Percentiles rank a stretch among this genome's conserved stretches.
Evolutionary conservation across 2,797 vertebrate species (phyloP).

Genomic region (Amniataba percoides): DNA sequence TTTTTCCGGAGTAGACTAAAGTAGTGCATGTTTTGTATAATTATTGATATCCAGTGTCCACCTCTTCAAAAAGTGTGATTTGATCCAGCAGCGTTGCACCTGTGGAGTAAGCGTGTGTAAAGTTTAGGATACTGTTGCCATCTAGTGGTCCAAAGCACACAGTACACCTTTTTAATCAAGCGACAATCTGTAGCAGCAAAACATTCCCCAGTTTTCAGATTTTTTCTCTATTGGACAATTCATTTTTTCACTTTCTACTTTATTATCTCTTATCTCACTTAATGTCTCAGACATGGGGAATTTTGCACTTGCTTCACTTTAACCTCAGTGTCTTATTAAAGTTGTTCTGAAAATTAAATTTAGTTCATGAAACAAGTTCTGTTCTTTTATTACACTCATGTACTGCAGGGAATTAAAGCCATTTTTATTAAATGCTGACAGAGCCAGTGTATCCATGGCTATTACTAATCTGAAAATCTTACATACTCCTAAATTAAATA

Average conservation of each 20-base stretch:
- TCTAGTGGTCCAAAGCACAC: conserved; percentile 57
- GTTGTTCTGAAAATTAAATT: background rate
- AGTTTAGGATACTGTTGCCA: conserved; percentile 53
- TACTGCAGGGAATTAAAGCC: background rate
- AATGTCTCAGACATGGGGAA: background rate
- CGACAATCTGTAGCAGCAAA: background rate
- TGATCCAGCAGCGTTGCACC: background rate
- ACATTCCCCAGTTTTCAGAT: background rate
- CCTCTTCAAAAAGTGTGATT: background rate
- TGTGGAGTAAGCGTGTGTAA: background rate
- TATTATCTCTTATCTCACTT: background rate
- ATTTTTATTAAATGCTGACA: background rate
- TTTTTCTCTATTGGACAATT: background rate
- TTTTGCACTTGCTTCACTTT: background rate
- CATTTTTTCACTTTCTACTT: background rate
- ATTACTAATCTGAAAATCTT: background rate
- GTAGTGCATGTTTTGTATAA: background rate
- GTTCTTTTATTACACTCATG: background rate
- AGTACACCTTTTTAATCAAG: conserved; percentile 22
- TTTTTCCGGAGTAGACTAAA: no score
- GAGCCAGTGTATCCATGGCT: background rate
- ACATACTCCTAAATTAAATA: background rate
- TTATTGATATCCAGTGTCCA: background rate
- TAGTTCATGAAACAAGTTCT: background rate
- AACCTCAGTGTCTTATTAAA: background rate